A percentile compares a stretch with the other conserved stretches of the same genome.
phyloP scores from a whole-genome alignment of 1,140 invertebrate genomes.

The Habropoda laboriosa region DNA sequence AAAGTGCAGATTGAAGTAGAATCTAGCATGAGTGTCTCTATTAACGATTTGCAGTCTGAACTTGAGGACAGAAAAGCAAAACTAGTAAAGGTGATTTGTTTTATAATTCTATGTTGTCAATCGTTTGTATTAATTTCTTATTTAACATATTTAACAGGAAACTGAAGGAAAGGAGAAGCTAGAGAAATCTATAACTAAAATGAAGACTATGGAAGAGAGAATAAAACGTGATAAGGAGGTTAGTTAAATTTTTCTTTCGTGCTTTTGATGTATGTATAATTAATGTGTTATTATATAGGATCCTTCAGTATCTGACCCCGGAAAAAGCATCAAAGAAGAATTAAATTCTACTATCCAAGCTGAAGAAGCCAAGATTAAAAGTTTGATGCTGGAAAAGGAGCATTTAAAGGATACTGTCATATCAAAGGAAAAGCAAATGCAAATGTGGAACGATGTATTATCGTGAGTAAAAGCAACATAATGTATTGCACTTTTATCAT shows the following conservation, averaged over 20 bases:
- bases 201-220: conserved; percentile 69
- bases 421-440: conserved; percentile 84
- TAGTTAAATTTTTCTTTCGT: not conserved
- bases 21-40: conserved; percentile 83
- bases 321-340: conserved; percentile 69
- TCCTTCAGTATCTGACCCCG: conserved; percentile 60
- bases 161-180: conserved; percentile 61
- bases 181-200: conserved; percentile 61
- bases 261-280: not conserved
- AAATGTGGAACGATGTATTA: conserved; percentile 86
- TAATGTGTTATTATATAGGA: conserved; percentile 42
- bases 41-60: conserved; percentile 77
- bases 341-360: conserved; percentile 64
- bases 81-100: conserved; percentile 81
- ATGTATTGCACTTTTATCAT: conserved; percentile 36
- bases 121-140: not conserved
- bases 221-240: conserved; percentile 71
- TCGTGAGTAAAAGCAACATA: conserved; percentile 72
- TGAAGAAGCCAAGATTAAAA: conserved; percentile 69
- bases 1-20: conserved; percentile 83
- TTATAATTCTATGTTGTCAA: not conserved
- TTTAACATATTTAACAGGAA: conserved; percentile 53
- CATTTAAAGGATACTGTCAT: conserved; percentile 82
- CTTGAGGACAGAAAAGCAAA: conserved; percentile 67
- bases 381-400: conserved; percentile 84